Evolutionary conservation across 2,888 invertebrate genomes (phyloP), one percentile per base, ranked within the genome.

Genomic region (Antitype chi): DNA sequence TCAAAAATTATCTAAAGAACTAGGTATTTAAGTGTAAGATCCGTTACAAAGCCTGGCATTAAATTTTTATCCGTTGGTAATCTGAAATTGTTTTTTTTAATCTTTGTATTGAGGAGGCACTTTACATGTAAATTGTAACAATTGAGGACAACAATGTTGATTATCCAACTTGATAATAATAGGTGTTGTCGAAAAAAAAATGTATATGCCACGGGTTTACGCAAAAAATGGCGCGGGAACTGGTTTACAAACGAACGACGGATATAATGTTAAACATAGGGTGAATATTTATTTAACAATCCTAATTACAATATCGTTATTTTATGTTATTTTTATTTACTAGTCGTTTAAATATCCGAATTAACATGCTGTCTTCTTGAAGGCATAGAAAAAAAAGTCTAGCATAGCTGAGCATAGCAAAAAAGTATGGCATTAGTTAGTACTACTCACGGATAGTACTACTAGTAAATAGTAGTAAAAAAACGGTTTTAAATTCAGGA

Each of bases 41-140:
- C 63, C 62, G 23, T 53, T 57, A 25, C 15, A 78, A 82, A 78
- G 52, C 38, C 25, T 15, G 28, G 55, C 59, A 70, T 77, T 64
- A 68, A 47, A 60, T 78, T 82, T 70, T 68, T 82, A 74, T 82
- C 80, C 75, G 32, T 64, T 11, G 28, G 38, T 70, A 78, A 82
- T 82, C 55, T 74, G 60, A 71, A 70, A 79, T 52, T 38, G 13
- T 13, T 49, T 52, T 52, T 49, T 55, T 43, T 55, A 52, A 72
- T 72, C 15, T 32, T 57, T 70, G 9, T 49, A 49, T 7, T 70
- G 49, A 62, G 25, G 11, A 25, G 17, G 25, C 68, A 43, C n/a
- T 77, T 53, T 32, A 70, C 43, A 69, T 70, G 78, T 70, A 32
- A 78, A 78, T 76, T 69, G 8, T 47, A 47, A 60, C 49, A 67